Percentiles rank a stretch among this genome's conserved stretches.
These are phyloP conservation scores for Albula glossodonta DNA, from an alignment of 2,113 vertebrate species.

Conservation along the genomic window DNA sequence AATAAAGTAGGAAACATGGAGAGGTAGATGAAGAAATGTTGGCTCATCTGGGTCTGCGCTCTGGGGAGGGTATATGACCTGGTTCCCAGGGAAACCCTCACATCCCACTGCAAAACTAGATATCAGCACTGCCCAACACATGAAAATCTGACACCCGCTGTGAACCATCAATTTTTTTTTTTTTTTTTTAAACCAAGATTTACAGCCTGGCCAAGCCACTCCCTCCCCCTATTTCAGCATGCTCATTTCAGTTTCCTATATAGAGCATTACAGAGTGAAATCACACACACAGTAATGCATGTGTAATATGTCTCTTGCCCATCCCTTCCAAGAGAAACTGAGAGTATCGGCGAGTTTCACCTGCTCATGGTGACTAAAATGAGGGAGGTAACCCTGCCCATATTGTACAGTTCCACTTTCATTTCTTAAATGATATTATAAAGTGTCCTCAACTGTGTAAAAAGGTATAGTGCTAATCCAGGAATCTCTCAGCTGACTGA, in stretches of 20 bases:
- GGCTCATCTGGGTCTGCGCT: background rate
- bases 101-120: background rate
- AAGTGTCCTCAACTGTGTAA: background rate
- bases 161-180: background rate
- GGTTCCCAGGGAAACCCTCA: background rate
- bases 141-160: background rate
- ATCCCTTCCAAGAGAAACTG: background rate
- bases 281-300: background rate
- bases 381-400: background rate
- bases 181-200: no score
- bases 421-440: background rate
- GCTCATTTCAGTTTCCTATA: background rate
- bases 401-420: background rate
- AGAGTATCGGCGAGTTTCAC: background rate
- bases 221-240: no score
- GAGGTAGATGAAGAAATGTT: background rate
- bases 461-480: no score
- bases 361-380: background rate
- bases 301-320: background rate
- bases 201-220: no score
- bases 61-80: background rate
- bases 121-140: background rate
- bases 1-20: background rate
- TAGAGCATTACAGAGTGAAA: background rate
- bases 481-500: constrained; percentile 11